These are phyloP conservation scores for Percopsis omiscomaycus DNA, from an alignment of 2,797 vertebrate species.

Conservation along the genomic window DNA sequence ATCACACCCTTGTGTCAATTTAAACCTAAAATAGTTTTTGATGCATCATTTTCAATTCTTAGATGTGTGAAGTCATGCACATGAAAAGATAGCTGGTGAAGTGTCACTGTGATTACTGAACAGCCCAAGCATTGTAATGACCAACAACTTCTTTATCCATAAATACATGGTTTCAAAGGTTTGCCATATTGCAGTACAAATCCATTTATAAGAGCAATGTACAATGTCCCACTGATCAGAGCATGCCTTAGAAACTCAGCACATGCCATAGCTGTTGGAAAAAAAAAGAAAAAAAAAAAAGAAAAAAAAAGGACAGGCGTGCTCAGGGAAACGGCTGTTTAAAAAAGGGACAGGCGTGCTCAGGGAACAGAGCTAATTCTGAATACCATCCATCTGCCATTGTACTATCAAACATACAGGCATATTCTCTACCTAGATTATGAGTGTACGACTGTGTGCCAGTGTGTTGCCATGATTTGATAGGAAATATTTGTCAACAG, in stretches of 20 bases:
- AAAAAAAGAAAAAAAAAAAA: too few species aligned
- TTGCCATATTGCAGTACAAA: neutral
- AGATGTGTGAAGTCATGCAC: neutral
- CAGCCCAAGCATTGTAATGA: neutral
- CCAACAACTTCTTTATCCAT: neutral
- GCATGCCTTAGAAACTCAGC: neutral
- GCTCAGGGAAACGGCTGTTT: neutral
- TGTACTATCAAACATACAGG: too few species aligned
- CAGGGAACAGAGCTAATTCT: neutral
- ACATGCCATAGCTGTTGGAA: neutral
- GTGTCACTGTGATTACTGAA: neutral
- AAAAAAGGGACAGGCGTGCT: neutral
- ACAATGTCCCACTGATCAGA: neutral
- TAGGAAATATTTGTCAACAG: too few species aligned
- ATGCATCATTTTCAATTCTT: too few species aligned
- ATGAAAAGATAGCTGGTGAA: neutral
- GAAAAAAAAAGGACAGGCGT: too few species aligned
- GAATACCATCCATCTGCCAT: too few species aligned
- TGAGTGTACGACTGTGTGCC: too few species aligned
- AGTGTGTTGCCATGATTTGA: too few species aligned
- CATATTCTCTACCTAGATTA: too few species aligned
- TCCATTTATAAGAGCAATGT: neutral
- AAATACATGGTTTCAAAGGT: neutral
- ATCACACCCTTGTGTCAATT: too few species aligned
- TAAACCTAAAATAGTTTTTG: too few species aligned